Conservation (phyloP, 2,113 vertebrate genomes). For the Setophaga coronata region DNA sequence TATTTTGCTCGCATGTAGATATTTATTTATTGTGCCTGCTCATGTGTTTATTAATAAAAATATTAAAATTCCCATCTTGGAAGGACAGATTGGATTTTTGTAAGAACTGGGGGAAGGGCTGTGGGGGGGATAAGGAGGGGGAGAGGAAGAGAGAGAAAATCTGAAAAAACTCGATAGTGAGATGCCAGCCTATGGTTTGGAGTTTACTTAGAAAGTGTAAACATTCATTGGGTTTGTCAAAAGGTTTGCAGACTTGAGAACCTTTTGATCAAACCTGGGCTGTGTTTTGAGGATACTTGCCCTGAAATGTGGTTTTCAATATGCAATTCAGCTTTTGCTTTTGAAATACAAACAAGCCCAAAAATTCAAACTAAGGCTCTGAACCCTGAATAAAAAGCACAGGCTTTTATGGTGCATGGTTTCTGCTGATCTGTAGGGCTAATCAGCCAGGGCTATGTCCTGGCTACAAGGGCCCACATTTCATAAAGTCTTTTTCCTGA, state of each 20-base stretch:
- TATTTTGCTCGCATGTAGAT: background rate
- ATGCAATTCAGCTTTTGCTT: background rate
- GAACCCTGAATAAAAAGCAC: background rate
- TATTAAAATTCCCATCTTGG: background rate
- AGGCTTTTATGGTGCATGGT: background rate
- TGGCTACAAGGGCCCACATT: background rate
- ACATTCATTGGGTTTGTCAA: background rate
- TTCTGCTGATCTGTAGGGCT: background rate
- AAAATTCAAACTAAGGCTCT: constrained; percentile 25
- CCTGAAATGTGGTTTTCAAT: constrained; percentile 3
- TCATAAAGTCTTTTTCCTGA: background rate
- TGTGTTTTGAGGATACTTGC: constrained; percentile 26
- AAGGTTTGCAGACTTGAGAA: constrained; percentile 17
- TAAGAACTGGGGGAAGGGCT: background rate
- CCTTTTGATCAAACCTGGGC: constrained; percentile 48
- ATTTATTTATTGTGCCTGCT: background rate
- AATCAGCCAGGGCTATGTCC: background rate
- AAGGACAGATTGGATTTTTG: background rate
- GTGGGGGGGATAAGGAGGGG: fast-evolving
- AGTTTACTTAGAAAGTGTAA: constrained; percentile 15
- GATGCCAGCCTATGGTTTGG: background rate
- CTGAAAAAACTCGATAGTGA: background rate
- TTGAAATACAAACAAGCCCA: constrained; percentile 32
- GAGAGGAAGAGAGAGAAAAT: background rate
- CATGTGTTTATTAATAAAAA: background rate